Conservation (phyloP, 1,140 invertebrate genomes). For the Calephelis nemesis region DNA sequence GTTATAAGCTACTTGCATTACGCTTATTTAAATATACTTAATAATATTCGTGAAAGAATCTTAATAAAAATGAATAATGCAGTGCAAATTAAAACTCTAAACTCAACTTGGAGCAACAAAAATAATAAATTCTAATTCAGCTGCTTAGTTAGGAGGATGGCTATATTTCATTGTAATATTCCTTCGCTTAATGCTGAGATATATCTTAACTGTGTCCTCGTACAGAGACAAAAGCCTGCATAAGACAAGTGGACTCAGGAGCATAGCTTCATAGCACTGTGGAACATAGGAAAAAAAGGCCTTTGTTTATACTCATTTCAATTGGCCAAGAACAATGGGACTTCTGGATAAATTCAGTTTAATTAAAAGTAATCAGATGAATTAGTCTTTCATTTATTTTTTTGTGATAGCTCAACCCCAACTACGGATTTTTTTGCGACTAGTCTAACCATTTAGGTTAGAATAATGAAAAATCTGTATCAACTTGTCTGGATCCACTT, state of each 20-base stretch:
- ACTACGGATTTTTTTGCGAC: too few relatives aligned
- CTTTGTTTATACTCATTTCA: constrained; percentile 32
- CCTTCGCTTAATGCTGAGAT: constrained; percentile 22
- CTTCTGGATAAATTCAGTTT: constrained; percentile 15
- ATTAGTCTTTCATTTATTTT: constrained; percentile 8
- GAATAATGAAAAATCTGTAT: neutral
- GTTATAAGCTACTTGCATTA: too few relatives aligned
- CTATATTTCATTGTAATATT: constrained; percentile 11
- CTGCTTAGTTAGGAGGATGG: constrained; percentile 13
- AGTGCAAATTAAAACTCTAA: constrained; percentile 1
- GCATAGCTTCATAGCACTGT: constrained; percentile 21
- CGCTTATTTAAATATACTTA: too few relatives aligned
- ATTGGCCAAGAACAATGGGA: constrained; percentile 25
- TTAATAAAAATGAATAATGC: constrained; percentile 7
- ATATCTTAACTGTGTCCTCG: constrained; percentile 24
- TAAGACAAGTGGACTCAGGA: constrained; percentile 35
- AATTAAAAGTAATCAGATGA: constrained; percentile 16
- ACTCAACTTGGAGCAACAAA: constrained; percentile 9
- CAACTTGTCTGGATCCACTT: too few relatives aligned
- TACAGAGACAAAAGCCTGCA: constrained; percentile 35
- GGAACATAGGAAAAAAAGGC: constrained; percentile 30
- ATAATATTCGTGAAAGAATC: neutral
- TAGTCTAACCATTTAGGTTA: neutral
- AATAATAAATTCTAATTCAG: constrained; percentile 15
- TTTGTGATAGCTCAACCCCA: neutral